Evolutionary conservation across 2,797 vertebrate genomes (phyloP).

Genomic region (Rallus crepitans): DNA sequence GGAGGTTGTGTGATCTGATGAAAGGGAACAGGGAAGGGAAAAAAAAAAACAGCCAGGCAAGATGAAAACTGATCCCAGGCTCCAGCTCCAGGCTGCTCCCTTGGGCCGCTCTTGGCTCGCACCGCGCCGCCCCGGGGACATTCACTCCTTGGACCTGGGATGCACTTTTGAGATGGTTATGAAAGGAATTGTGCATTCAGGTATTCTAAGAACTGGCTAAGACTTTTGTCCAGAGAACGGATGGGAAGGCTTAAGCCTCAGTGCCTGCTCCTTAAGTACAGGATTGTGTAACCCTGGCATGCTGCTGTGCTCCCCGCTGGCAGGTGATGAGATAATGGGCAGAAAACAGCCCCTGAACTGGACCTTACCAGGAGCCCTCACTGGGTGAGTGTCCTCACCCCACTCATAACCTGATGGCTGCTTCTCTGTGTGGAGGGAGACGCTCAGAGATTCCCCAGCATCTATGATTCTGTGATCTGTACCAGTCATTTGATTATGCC

Average conservation of each 20-base stretch:
- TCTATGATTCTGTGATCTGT: neutral
- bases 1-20: neutral
- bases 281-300: neutral
- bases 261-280: neutral
- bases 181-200: slow-evolving; percentile 7
- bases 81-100: neutral
- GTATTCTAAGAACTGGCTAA: neutral
- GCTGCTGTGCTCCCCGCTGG: neutral
- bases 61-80: slow-evolving; percentile 27
- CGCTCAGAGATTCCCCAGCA: neutral
- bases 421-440: neutral
- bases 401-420: neutral
- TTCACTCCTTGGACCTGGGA: neutral
- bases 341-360: neutral
- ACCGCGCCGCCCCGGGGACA: accelerated
- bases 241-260: neutral
- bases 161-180: neutral
- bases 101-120: neutral
- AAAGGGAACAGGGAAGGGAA: neutral
- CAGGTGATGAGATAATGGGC: neutral
- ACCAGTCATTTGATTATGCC: neutral
- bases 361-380: neutral
- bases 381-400: neutral
- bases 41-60: neutral
- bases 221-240: neutral